Evolutionary conservation across 2,113 vertebrate genomes (phyloP).

Genomic region (Heptranchias perlo): DNA sequence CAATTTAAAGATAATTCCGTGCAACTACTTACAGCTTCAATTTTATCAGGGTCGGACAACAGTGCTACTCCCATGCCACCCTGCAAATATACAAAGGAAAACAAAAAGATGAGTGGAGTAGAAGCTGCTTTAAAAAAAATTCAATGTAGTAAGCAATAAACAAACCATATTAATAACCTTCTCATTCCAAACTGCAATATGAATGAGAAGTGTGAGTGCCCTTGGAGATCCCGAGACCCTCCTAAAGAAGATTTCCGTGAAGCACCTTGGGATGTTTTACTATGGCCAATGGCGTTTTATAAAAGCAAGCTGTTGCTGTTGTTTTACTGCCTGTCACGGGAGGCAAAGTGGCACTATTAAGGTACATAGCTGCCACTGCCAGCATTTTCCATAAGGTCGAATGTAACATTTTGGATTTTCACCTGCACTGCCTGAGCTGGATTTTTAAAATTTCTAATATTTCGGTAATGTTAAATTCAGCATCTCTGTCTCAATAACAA

Average conservation of each 20-base stretch:
- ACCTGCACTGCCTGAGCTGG: too few relatives aligned
- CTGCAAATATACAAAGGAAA: constrained; percentile 52
- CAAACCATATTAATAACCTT: neutral
- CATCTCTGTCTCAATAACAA: neutral
- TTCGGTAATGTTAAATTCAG: neutral
- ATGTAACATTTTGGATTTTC: too few relatives aligned
- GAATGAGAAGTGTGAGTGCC: neutral
- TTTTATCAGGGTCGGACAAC: constrained; percentile 86
- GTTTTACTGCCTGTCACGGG: neutral
- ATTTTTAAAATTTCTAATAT: too few relatives aligned
- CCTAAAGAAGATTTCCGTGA: neutral
- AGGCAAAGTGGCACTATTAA: neutral
- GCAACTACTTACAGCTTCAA: constrained; percentile 75
- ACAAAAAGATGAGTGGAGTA: neutral
- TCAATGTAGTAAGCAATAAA: neutral
- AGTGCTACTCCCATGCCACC: constrained; percentile 96
- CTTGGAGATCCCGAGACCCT: neutral
- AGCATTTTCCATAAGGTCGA: too few relatives aligned
- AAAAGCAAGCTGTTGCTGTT: neutral
- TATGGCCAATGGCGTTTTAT: neutral
- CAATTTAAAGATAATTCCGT: neutral
- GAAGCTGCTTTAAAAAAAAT: neutral
- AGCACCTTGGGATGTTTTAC: neutral
- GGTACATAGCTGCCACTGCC: too few relatives aligned
- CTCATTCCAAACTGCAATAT: neutral